Percentiles rank a stretch among this genome's conserved stretches.
phyloP scores from a whole-genome alignment of 2,888 invertebrate species.

The Morinoia aosen region DNA sequence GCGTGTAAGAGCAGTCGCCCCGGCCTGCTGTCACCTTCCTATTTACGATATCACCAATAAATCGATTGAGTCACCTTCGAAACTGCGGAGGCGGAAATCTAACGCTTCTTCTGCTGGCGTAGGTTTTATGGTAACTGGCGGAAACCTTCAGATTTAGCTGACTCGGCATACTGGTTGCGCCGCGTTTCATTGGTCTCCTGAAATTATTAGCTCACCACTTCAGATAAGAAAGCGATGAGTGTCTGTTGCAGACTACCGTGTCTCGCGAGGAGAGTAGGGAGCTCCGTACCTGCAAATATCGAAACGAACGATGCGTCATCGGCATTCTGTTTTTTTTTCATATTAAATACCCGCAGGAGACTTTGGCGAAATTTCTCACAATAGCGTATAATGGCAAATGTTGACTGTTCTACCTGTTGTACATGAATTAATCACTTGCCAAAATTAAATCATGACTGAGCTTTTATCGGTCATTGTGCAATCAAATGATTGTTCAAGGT shows the following conservation, averaged over 20 bases:
- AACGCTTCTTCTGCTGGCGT: constrained; percentile 26
- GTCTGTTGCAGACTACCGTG: background rate
- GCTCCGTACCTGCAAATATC: background rate
- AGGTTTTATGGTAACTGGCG: constrained; percentile 15
- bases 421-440: too few relatives aligned
- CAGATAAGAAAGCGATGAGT: background rate
- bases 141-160: background rate
- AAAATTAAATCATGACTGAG: too few relatives aligned
- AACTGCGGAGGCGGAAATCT: constrained; percentile 26
- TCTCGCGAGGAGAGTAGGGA: background rate
- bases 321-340: background rate
- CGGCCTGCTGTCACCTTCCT: background rate
- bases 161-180: background rate
- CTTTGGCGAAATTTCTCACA: background rate
- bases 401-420: background rate
- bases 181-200: background rate
- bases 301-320: background rate
- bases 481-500: too few relatives aligned
- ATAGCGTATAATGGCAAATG: background rate
- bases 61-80: background rate
- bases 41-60: constrained; percentile 26
- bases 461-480: too few relatives aligned
- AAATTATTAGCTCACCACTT: background rate
- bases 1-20: background rate
- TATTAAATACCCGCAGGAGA: background rate